Evolutionary conservation across 2,888 invertebrate genomes (phyloP), one percentile per base, ranked within the genome.

Genomic region (Microctonus hyperodae): DNA sequence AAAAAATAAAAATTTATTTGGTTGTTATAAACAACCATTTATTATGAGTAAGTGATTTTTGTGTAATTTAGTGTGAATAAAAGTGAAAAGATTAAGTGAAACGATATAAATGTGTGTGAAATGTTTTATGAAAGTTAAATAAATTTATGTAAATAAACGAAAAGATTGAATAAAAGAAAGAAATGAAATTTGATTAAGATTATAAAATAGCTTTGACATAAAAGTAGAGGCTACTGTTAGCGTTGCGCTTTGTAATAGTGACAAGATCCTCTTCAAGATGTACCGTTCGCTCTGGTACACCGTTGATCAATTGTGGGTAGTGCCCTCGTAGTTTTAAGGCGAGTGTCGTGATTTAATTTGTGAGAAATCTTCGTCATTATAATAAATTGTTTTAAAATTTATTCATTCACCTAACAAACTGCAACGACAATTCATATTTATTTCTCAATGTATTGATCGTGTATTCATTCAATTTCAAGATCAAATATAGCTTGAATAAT

Each of bases 221-320:
- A 59, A 65, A 65, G 65, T 59, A 33, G 25, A 65, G 13, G 20
- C 33, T 25, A 31, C 44, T 40, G 28, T 56, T 64, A 44, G 33
- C 31, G 40, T 48, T 57, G 58, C 57, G 33, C 56, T 31, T 23
- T n/a, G 33, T 64, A 57, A 23, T 20, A 10, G 33, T 31, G n/a
- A 5, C 56, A 23, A 58, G 60, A 60, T 60, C 44, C 20, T 28
- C 35, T 69, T 61, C 65, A 65, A 68, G 70, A 69, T 73, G 69
- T 73, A 73, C 72, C 70, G 72, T 71, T 70, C 62, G 44, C 57
- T 22, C 48, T 48, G 66, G 53, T 22, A 64, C 57, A 68, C 63
- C 63, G 65, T 23, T 59, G 65, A 71, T 70, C 65, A 59, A 65
- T 68, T 64, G 70, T 68, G 70, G 69, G 71, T 67, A 69, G 71